Evolutionary conservation across 2,797 vertebrate genomes (phyloP), one percentile per base, ranked within the genome.

Genomic region (Emys orbicularis): DNA sequence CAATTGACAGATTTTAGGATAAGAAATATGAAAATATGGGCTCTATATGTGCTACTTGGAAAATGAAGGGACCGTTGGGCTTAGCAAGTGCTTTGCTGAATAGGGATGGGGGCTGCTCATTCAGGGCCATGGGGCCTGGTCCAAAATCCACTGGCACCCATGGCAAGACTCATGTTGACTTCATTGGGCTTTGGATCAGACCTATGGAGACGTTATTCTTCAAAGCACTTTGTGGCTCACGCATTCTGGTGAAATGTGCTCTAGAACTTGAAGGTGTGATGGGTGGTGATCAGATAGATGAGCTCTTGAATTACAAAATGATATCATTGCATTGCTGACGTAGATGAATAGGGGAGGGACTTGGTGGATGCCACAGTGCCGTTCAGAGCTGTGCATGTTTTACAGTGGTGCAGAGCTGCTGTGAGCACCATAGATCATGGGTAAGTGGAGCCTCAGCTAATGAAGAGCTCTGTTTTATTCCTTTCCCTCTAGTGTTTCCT

Each of bases 391-490:
- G 92, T 91, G 91, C 91, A 92, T 87, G 88, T 52, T 56, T 54
- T 50, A 90, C 90, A 93, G 52, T 91, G 72, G 91, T 83, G 96
- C 0, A 0, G 81, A 93, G 96, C 96, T 94, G 96, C 96, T 97
- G 96, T 79, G 90, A 97, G n/a, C 89, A 15, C 92, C 96, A 86
- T 81, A 92, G 89, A 94, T 95, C 94, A 95, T 95, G 94, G 96
- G 93, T 92, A 92, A 97, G 92, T 94, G 94, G 61, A 18, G 52
- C 92, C 94, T 93, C 1, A 1, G 74, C 95, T 97, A 94, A 94
- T 96, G 90, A 86, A 80, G 65, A 93, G 57, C 80, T 81, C 84
- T 91, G 88, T 65, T 94, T 94, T 91, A 90, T 92, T 96, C 88
- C 82, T 79, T 87, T 93, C 44, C 41, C 52, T 90, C 92, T 83